These are phyloP conservation scores for Phainopepla nitens DNA, from an alignment of 2,113 vertebrate species.

Conservation along the genomic window DNA sequence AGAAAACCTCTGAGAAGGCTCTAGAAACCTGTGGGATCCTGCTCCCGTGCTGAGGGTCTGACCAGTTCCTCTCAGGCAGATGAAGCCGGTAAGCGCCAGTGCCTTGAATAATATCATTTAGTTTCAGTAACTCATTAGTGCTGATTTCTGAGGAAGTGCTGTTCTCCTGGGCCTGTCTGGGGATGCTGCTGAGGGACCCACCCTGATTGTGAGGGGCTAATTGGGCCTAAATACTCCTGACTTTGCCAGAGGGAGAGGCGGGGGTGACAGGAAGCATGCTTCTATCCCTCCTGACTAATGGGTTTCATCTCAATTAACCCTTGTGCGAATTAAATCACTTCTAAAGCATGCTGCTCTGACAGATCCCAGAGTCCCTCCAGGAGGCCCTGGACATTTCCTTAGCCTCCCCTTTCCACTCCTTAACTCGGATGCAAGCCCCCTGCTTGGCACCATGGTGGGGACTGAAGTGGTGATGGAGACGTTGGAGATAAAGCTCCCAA, in stretches of 20 bases:
- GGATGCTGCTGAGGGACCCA: not conserved
- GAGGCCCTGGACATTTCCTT: not conserved
- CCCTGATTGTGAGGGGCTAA: conserved; percentile 7
- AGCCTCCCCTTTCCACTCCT: not conserved
- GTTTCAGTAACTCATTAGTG: not conserved
- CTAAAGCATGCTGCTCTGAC: not conserved
- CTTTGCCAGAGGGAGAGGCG: not conserved
- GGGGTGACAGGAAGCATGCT: not conserved
- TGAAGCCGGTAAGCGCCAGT: no score
- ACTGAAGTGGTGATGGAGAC: not conserved
- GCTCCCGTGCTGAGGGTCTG: rapidly evolving
- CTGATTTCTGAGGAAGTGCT: conserved; percentile 13
- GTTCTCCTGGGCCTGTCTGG: not conserved
- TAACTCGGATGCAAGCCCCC: not conserved
- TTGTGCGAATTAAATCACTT: not conserved
- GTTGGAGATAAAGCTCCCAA: not conserved
- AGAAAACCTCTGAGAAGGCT: not conserved
- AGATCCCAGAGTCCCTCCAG: not conserved
- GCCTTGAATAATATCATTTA: not conserved
- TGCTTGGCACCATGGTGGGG: not conserved
- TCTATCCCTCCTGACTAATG: not conserved
- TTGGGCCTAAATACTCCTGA: not conserved
- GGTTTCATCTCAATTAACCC: not conserved
- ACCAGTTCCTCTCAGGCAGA: not conserved
- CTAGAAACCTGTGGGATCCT: not conserved